Base-by-base conservation (phyloP, 2,888 invertebrate genomes). In the Cataglyphis altisquamis region DNA sequence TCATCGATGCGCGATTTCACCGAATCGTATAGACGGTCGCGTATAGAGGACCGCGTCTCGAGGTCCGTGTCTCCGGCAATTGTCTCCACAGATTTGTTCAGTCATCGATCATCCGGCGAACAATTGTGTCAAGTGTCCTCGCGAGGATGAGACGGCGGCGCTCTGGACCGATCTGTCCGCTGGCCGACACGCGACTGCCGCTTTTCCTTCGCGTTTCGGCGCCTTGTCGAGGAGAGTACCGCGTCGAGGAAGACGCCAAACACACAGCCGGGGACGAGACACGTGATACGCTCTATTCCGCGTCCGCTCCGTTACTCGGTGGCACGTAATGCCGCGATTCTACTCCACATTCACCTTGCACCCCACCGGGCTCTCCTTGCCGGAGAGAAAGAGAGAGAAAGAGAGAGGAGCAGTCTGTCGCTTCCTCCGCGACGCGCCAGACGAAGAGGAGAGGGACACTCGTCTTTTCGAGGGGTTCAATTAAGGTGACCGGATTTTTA, bases 161-260 rank as follows among this genome's bases (percentile, higher is more conserved):
- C 45, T 64, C 52, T 18, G 36, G 21, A 77, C 60, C 80, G 63
- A 66, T 72, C 85, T 86, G 88, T 90, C 90, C 88, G 91, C 88
- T 87, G 91, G 91, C 89, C 91, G 89, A 91, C 90, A 90, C 90
- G 90, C 92, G 92, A 93, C 93, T 93, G 93, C 86, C 82, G 55
- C 72, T 72, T 39, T 72, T 72, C 57, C 25, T 72, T 21, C 55
- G 15, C 55, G 70, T 36, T 70, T 55, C 70, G 55, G 70, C 6
- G 55, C 32, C 70, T 55, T 55, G 70, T 8, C 52, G 48, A 8
- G 45, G 45, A 45, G n/a, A 21, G 18, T 9, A 21, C 18, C 52
- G n/a, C 68, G 52, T 70, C 52, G 52, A 52, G n/a, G 52, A 52
- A 36, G 57, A 57, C 52, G 82, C 67, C 66, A 77, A 72, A 55